Percentiles rank a stretch among this genome's conserved stretches.
phyloP scores from a whole-genome alignment of 2,888 invertebrate genomes.

The Neoascia interrupta region DNA sequence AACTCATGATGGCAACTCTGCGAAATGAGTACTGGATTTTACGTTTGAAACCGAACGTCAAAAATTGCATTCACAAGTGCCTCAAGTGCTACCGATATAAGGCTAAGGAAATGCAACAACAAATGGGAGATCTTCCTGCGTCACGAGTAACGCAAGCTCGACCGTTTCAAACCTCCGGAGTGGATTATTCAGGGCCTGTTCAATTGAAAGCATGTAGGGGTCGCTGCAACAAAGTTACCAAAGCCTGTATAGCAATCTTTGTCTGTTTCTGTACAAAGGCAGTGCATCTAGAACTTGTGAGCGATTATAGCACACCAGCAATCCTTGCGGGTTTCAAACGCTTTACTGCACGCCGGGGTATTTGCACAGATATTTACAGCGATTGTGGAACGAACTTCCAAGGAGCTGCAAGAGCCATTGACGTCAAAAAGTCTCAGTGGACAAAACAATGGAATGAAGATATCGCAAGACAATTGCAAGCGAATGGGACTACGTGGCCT shows the following conservation, averaged over 20 bases:
- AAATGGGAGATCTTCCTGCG: too few relatives aligned
- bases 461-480: background rate
- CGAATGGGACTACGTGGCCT: background rate
- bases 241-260: conserved; percentile 50
- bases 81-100: too few relatives aligned
- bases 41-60: too few relatives aligned
- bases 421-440: background rate
- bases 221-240: conserved; percentile 30
- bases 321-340: conserved; percentile 34
- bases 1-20: too few relatives aligned
- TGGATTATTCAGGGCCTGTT: conserved; percentile 37
- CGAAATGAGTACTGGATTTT: too few relatives aligned
- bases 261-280: conserved; percentile 54
- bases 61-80: too few relatives aligned
- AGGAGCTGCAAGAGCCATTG: too few relatives aligned
- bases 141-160: conserved; percentile 10
- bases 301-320: conserved; percentile 15
- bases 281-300: conserved; percentile 42
- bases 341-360: conserved; percentile 16
- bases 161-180: conserved; percentile 34
- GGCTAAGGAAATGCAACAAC: too few relatives aligned
- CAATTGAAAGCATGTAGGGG: conserved; percentile 30
- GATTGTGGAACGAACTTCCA: conserved; percentile 46
- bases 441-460: background rate
- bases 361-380: background rate